Percentiles rank a stretch among this genome's conserved stretches.
phyloP scores from a whole-genome alignment of 2,113 vertebrate species.

The Pteropus alecto region DNA sequence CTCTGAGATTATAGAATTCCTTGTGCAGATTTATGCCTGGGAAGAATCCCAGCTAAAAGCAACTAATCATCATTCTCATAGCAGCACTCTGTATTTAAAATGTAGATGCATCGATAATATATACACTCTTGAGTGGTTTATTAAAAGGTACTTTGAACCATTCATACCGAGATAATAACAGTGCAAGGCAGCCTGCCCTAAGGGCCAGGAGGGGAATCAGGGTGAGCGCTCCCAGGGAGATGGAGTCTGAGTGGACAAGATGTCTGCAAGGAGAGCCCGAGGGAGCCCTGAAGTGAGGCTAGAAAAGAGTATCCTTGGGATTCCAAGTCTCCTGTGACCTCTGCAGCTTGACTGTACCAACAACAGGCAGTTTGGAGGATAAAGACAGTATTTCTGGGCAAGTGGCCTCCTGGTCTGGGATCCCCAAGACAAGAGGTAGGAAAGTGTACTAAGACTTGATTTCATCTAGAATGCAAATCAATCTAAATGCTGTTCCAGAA shows the following conservation, averaged over 20 bases:
- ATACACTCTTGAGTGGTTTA: not conserved
- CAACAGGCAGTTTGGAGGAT: not conserved
- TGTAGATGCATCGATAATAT: not conserved
- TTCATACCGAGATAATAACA: not conserved
- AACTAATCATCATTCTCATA: not conserved
- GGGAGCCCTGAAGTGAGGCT: not conserved
- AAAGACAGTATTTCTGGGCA: not conserved
- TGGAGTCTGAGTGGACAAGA: not conserved
- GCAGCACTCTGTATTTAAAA: not conserved
- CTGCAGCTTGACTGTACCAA: not conserved
- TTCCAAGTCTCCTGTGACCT: too few relatives aligned
- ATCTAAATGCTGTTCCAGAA: not conserved
- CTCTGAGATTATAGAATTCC: not conserved
- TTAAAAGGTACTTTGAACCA: conserved; percentile 22
- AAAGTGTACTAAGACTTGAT: not conserved
- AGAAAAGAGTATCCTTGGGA: not conserved
- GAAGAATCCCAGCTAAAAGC: not conserved
- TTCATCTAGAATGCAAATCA: not conserved
- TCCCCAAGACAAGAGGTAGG: not conserved
- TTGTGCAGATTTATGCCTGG: not conserved
- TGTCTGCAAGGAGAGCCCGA: not conserved
- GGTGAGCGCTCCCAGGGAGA: not conserved
- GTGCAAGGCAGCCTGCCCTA: not conserved
- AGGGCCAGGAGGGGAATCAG: not conserved
- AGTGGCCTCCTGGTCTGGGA: not conserved